Conservation (phyloP, 2,888 invertebrate species). For the Unio delphinus region DNA sequence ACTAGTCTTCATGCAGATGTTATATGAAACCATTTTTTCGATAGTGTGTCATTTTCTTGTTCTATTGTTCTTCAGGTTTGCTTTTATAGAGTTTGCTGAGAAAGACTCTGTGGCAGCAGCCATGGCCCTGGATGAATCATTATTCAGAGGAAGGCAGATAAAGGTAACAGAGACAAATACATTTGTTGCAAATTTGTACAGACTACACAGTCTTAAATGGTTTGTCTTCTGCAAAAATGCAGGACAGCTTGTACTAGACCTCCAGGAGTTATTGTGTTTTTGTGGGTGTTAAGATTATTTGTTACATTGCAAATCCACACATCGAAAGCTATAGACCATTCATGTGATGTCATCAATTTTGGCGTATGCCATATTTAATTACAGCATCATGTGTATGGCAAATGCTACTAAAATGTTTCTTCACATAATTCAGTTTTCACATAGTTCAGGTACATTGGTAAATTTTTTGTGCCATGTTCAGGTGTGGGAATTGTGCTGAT, state of each 20-base stretch:
- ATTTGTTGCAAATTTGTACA: not conserved
- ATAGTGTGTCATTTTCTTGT: constrained; percentile 7
- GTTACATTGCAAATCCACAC: not conserved
- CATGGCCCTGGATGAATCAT: constrained; percentile 97
- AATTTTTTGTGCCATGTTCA: too few relatives aligned
- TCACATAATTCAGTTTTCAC: too few relatives aligned
- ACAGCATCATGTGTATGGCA: too few relatives aligned
- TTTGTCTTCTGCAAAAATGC: too few relatives aligned
- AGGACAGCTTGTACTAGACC: too few relatives aligned
- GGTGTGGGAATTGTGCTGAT: too few relatives aligned
- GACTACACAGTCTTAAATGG: too few relatives aligned
- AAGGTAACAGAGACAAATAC: constrained; percentile 78
- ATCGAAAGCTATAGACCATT: too few relatives aligned
- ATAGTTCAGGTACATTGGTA: too few relatives aligned
- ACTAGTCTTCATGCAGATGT: not conserved
- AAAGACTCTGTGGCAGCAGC: constrained; percentile 98
- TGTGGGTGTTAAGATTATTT: not conserved
- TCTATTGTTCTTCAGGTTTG: constrained; percentile 78
- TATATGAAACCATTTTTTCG: not conserved
- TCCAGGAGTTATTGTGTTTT: not conserved
- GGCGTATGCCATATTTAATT: too few relatives aligned
- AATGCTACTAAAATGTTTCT: too few relatives aligned
- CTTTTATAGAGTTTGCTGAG: constrained; percentile 98
- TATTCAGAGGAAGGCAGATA: constrained; percentile 98
- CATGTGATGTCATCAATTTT: too few relatives aligned